These are phyloP conservation scores for Cyphomyrus plagiostoma DNA, from an alignment of 2,113 vertebrate species.

Conservation along the genomic window DNA sequence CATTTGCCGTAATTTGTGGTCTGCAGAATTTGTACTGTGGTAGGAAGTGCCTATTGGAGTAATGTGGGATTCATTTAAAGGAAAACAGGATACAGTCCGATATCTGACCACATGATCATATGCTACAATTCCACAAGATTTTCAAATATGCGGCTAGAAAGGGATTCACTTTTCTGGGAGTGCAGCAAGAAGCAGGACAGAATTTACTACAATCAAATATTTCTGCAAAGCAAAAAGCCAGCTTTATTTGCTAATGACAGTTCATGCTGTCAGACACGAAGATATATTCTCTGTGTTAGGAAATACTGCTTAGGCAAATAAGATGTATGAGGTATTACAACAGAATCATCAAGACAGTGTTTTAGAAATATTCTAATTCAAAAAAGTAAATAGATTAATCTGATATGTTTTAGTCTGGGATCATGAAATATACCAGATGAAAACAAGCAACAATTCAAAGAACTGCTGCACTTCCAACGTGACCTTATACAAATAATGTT, in stretches of 20 bases:
- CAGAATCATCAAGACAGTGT: not conserved
- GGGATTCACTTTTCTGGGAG: not conserved
- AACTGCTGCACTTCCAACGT: not conserved
- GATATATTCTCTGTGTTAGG: not conserved
- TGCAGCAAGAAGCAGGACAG: not conserved
- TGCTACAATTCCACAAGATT: not conserved
- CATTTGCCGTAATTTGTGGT: not conserved
- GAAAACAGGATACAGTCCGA: not conserved
- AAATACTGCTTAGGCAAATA: not conserved
- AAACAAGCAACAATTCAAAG: not conserved
- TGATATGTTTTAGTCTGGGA: not conserved
- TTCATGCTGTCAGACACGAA: not conserved
- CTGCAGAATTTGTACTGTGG: not conserved
- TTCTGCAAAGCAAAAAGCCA: not conserved
- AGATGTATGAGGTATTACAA: not conserved
- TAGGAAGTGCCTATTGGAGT: not conserved
- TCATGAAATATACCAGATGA: not conserved
- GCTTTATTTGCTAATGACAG: not conserved
- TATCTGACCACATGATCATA: not conserved
- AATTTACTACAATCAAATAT: not conserved
- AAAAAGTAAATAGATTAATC: not conserved
- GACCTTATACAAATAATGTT: not conserved
- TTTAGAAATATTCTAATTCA: not conserved
- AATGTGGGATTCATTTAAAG: not conserved
- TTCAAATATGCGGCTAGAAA: not conserved